Evolutionary conservation across 2,888 invertebrate species (phyloP).

Genomic region (Drosophila nr. perissopoda): DNA sequence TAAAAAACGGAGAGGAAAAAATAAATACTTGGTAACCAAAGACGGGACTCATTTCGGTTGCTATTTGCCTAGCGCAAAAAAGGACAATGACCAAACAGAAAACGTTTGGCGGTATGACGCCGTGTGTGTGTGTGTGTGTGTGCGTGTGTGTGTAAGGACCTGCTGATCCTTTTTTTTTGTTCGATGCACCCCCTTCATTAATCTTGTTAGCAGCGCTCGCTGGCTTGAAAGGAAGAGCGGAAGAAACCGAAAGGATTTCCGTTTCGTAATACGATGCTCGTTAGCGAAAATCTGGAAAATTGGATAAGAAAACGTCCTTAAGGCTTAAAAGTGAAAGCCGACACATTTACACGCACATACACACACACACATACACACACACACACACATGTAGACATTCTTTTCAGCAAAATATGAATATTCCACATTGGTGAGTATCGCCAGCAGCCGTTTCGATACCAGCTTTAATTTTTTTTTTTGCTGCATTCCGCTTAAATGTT

Average conservation of each 20-base stretch:
- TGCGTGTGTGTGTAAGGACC: slow-evolving; percentile 38
- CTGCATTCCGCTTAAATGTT: slow-evolving; percentile 57
- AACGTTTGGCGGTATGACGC: slow-evolving; percentile 56
- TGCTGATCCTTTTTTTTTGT: slow-evolving; percentile 47
- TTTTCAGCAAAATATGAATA: background rate
- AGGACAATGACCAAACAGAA: slow-evolving; percentile 78
- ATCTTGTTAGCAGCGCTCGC: slow-evolving; percentile 71
- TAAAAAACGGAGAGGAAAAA: slow-evolving; percentile 10
- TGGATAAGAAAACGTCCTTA: slow-evolving; percentile 50
- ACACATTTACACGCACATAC: slow-evolving; percentile 25
- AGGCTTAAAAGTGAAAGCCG: slow-evolving; percentile 76
- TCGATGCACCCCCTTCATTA: slow-evolving; percentile 73
- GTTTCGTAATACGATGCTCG: slow-evolving; percentile 73
- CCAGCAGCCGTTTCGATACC: background rate
- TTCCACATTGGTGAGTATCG: background rate
- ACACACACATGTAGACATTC: background rate
- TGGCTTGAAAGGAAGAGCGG: slow-evolving; percentile 55
- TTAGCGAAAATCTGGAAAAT: slow-evolving; percentile 39
- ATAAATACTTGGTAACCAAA: slow-evolving; percentile 49
- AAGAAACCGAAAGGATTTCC: slow-evolving; percentile 82
- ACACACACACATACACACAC: background rate
- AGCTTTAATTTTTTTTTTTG: background rate
- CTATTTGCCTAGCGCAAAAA: slow-evolving; percentile 78
- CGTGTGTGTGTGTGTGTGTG: slow-evolving; percentile 9
- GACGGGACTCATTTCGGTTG: slow-evolving; percentile 28